phyloP scores from a whole-genome alignment of 2,888 invertebrate species.

The Lasioglossum zephyrum region DNA sequence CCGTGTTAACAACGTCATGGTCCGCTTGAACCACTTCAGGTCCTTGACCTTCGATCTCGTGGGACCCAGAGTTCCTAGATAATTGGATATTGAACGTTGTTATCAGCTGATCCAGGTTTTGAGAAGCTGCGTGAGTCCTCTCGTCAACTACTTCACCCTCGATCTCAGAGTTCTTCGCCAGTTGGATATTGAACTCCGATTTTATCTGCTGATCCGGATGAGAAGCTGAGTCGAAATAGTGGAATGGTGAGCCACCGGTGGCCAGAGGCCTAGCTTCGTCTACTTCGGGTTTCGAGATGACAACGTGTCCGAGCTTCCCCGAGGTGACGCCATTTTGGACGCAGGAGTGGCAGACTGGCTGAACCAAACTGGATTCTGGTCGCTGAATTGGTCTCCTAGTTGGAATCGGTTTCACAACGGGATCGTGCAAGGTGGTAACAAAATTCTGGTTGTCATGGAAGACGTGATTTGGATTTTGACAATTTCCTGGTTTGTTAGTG shows the following conservation, averaged over 20 bases:
- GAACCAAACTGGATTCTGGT: too few species aligned
- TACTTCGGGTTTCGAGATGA: neutral
- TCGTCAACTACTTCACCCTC: neutral
- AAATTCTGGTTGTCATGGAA: neutral
- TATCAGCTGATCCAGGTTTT: neutral
- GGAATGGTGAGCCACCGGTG: neutral
- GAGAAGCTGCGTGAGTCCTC: neutral
- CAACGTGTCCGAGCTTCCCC: neutral
- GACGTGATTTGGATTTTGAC: neutral
- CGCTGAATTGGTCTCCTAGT: neutral
- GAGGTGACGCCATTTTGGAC: too few species aligned
- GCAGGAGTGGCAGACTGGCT: neutral
- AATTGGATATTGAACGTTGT: neutral
- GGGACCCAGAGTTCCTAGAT: neutral
- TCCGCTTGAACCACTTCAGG: conserved; percentile 17
- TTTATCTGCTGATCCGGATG: neutral
- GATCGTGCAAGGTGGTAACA: neutral
- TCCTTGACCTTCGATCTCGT: neutral
- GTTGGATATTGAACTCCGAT: neutral
- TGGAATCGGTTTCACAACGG: neutral
- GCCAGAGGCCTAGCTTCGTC: neutral
- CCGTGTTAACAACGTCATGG: conserved; percentile 36
- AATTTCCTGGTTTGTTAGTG: neutral
- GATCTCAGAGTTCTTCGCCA: neutral
- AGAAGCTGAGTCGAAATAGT: neutral